These are phyloP conservation scores for Melanotaenia maccullochi DNA, from an alignment of 2,797 vertebrate genomes.

Conservation along the genomic window DNA sequence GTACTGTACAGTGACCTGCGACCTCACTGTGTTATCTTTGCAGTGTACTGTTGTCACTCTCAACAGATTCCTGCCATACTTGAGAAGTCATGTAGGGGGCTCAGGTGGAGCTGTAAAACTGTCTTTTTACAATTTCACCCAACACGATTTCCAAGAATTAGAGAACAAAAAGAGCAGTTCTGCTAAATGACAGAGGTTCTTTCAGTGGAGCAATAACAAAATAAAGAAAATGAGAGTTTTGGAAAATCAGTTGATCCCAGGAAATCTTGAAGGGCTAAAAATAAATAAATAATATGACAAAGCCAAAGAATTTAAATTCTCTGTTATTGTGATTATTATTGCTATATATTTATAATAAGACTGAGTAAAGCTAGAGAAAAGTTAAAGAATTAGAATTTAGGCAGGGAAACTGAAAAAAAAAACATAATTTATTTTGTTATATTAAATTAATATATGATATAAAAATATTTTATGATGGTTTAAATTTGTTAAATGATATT, in stretches of 20 bases:
- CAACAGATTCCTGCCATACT: constrained; percentile 61
- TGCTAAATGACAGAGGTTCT: background rate
- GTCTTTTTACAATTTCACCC: background rate
- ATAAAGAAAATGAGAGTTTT: background rate
- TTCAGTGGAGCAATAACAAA: background rate
- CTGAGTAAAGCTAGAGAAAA: no score
- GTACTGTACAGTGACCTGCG: constrained; percentile 49
- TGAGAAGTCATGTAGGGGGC: constrained; percentile 28
- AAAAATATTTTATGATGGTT: no score
- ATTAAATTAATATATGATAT: no score
- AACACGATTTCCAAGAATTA: background rate
- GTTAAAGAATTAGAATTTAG: no score
- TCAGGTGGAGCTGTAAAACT: background rate
- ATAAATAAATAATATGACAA: background rate
- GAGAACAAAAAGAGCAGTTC: background rate
- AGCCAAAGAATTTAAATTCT: background rate
- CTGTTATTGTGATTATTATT: background rate
- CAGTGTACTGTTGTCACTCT: constrained; percentile 55
- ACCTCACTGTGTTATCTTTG: constrained; percentile 43
- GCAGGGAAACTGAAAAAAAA: no score
- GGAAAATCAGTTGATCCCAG: background rate
- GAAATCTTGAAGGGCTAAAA: background rate
- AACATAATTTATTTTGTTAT: no score
- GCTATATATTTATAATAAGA: no score
- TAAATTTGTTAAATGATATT: background rate